Conservation (phyloP, 2,888 invertebrate genomes). For the Carcina quercana region DNA sequence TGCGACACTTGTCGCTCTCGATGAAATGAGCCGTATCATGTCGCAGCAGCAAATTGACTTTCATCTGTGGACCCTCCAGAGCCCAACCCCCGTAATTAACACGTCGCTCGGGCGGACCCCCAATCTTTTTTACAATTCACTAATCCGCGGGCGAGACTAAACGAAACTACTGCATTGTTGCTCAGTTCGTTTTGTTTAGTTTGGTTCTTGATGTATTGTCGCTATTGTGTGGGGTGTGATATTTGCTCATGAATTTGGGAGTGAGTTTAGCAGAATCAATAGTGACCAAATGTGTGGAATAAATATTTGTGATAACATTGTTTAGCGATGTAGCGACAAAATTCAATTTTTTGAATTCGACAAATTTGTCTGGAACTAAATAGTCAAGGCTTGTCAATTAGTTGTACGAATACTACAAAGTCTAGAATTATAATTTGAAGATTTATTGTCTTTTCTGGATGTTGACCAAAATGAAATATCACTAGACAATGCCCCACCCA, state of each 20-base stretch:
- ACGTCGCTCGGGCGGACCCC: constrained; percentile 63
- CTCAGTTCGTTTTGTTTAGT: constrained; percentile 44
- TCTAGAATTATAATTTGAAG: no score
- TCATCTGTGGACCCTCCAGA: constrained; percentile 66
- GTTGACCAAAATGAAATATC: constrained; percentile 5
- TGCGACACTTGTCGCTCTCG: constrained; percentile 67
- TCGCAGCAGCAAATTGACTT: constrained; percentile 79
- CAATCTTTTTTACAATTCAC: constrained; percentile 68
- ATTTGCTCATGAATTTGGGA: constrained; percentile 25
- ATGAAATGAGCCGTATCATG: constrained; percentile 79
- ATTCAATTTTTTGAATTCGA: no score
- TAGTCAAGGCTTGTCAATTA: no score
- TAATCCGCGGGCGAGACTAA: constrained; percentile 70
- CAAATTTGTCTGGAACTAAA: no score
- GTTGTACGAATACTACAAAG: no score
- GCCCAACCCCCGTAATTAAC: constrained; percentile 73
- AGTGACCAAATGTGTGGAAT: constrained; percentile 9
- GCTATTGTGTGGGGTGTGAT: constrained; percentile 18
- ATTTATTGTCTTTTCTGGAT: no score
- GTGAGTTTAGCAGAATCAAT: constrained; percentile 7
- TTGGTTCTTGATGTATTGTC: constrained; percentile 30
- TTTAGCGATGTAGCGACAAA: no score
- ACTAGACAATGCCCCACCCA: constrained; percentile 21
- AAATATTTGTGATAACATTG: constrained; percentile 7
- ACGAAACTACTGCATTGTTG: constrained; percentile 45